These are phyloP conservation scores for Microctonus aethiopoides DNA, from an alignment of 2,888 invertebrate genomes.

Conservation along the genomic window DNA sequence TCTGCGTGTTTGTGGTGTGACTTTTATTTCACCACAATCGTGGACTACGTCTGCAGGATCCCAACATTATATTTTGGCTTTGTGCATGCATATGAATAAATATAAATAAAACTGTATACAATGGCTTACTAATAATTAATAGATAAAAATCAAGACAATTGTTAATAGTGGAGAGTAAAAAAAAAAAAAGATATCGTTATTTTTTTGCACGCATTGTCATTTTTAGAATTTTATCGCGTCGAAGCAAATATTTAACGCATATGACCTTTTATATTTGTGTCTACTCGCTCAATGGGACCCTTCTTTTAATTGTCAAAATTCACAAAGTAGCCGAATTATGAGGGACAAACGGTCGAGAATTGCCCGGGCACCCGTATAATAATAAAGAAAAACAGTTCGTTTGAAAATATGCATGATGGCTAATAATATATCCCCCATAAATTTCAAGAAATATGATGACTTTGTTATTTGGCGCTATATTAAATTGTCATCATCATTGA, in stretches of 20 bases:
- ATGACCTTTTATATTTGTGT: not conserved
- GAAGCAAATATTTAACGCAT: not conserved
- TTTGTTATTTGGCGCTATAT: not conserved
- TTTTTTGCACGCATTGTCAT: not conserved
- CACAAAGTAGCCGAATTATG: constrained; percentile 30
- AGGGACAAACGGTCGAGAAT: constrained; percentile 9
- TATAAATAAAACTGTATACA: not conserved
- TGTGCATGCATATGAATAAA: not conserved
- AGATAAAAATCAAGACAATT: too few relatives aligned
- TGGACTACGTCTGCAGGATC: not conserved
- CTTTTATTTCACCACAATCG: constrained; percentile 22
- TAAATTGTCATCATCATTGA: not conserved
- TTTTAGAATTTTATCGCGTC: not conserved
- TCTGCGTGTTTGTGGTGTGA: constrained; percentile 33
- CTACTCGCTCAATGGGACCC: not conserved
- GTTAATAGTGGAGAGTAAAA: not conserved
- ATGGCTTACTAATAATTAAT: not conserved
- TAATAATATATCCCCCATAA: not conserved
- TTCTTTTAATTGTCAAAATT: constrained; percentile 18
- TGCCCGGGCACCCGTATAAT: constrained; percentile 15
- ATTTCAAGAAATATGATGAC: not conserved
- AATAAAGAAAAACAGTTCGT: not conserved
- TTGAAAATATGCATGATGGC: not conserved
- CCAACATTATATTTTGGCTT: not conserved
- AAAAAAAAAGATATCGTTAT: not conserved